Percentiles rank a stretch among this genome's conserved stretches.
These are phyloP conservation scores for Papilio polyxenes DNA, from an alignment of 1,140 invertebrate species.

Conservation along the genomic window DNA sequence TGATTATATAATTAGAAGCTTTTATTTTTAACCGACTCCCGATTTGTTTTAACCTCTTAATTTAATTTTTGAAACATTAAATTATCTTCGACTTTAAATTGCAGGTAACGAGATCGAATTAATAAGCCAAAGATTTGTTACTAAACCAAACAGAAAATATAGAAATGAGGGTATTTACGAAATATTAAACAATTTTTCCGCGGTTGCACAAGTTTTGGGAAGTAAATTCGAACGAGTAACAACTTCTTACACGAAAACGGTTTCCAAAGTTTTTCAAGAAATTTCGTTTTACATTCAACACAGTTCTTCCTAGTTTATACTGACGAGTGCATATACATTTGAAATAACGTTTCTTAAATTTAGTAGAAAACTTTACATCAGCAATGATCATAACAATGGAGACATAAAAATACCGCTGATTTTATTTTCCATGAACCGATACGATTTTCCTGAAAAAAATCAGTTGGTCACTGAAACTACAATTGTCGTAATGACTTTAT, in stretches of 20 bases:
- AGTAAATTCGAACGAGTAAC: slow-evolving; percentile 13
- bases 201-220: neutral
- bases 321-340: slow-evolving; percentile 17
- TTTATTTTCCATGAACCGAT: no score
- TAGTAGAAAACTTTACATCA: neutral
- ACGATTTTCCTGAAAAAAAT: no score
- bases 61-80: neutral
- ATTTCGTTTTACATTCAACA: slow-evolving; percentile 23
- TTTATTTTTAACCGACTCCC: neutral
- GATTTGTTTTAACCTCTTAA: no score
- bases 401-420: neutral
- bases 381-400: neutral
- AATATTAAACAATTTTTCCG: neutral
- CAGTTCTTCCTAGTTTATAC: slow-evolving; percentile 5
- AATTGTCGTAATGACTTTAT: no score
- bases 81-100: no score
- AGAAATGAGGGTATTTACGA: neutral
- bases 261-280: slow-evolving; percentile 26
- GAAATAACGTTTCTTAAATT: slow-evolving; percentile 15
- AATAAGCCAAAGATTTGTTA: neutral
- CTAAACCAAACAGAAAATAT: neutral
- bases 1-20: neutral
- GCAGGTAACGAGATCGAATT: neutral
- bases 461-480: no score
- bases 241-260: slow-evolving; percentile 31